Evolutionary conservation across 92 coral and sea anemone genomes (phyloP).

Genomic region (Epizoanthus illoricatus): DNA sequence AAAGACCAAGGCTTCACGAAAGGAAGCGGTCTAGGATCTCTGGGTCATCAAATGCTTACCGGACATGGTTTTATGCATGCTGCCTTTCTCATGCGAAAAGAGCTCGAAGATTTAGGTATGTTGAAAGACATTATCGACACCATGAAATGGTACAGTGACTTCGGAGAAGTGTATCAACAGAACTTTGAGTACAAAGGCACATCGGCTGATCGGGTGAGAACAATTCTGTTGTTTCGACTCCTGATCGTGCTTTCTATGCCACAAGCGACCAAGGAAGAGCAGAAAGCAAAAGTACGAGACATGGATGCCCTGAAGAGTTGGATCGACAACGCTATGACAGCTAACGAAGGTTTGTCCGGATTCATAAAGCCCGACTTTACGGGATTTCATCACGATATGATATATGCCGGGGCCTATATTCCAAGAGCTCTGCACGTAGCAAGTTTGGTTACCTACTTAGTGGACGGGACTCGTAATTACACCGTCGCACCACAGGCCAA

Average conservation of each 20-base stretch:
- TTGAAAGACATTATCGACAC: constrained; percentile 39
- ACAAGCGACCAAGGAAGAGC: constrained; percentile 19
- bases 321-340: constrained; percentile 60
- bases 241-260: constrained; percentile 60
- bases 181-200: constrained; percentile 67
- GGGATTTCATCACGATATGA: constrained; percentile 70
- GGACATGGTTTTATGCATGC: constrained; percentile 39
- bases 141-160: constrained; percentile 69
- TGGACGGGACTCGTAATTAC: constrained; percentile 54
- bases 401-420: constrained; percentile 69
- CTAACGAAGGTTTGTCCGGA: constrained; percentile 65
- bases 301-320: constrained; percentile 60
- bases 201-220: constrained; percentile 74
- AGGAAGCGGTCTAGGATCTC: constrained; percentile 39
- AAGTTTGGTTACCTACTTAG: constrained; percentile 55
- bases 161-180: constrained; percentile 69
- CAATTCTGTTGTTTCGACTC: constrained; percentile 56
- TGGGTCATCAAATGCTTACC: constrained; percentile 36
- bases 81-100: constrained; percentile 31
- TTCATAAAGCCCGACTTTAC: constrained; percentile 78
- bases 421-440: constrained; percentile 58
- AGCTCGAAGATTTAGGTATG: constrained; percentile 16
- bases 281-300: constrained; percentile 50
- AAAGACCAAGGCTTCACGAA: constrained; percentile 35
- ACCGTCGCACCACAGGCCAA: background rate